phyloP scores from a whole-genome alignment of 2,113 vertebrate genomes.

The Indri indri region DNA sequence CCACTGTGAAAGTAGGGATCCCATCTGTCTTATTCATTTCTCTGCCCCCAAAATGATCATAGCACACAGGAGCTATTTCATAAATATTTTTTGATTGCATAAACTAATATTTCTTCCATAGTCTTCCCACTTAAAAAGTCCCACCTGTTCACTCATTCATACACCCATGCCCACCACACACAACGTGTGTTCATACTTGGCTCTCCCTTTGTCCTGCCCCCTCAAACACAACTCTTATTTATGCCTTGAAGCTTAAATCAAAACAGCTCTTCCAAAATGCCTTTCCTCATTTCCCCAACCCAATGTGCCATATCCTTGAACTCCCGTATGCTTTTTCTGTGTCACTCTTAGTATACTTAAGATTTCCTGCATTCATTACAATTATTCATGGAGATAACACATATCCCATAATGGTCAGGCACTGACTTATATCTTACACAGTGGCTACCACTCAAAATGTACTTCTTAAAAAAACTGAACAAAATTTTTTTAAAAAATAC shows the following conservation, averaged over 20 bases:
- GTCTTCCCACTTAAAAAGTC: background rate
- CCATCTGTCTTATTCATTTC: background rate
- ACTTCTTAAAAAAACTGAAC: background rate
- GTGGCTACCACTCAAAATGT: background rate
- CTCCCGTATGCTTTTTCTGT: background rate
- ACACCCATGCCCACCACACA: background rate
- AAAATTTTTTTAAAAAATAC: background rate
- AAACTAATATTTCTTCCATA: background rate
- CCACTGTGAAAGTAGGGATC: background rate
- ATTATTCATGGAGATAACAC: background rate
- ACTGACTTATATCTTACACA: background rate
- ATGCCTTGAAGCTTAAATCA: background rate
- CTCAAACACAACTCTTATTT: background rate
- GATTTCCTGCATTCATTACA: background rate
- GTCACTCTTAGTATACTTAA: background rate
- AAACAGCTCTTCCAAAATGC: background rate
- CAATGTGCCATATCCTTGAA: background rate
- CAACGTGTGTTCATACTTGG: background rate
- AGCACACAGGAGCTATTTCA: background rate
- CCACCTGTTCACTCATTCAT: background rate
- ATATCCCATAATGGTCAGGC: background rate
- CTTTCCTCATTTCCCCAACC: background rate
- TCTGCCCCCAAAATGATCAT: background rate
- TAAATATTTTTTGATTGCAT: slow-evolving; percentile 31
- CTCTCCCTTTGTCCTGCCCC: background rate